Percentiles rank a stretch among this genome's conserved stretches.
phyloP scores from a whole-genome alignment of 2,113 vertebrate species.

The Pteropus alecto region DNA sequence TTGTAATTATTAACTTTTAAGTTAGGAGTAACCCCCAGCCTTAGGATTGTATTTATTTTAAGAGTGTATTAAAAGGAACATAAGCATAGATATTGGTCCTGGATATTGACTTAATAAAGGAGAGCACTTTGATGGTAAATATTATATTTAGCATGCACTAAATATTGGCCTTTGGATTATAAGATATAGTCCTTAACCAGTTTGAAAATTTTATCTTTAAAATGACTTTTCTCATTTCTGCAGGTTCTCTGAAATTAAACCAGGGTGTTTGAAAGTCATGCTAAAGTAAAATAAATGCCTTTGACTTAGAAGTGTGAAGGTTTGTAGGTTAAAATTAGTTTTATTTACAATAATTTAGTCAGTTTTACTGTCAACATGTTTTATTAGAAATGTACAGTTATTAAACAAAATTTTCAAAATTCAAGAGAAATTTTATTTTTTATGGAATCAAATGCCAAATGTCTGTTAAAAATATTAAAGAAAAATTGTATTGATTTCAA shows the following conservation, averaged over 20 bases:
- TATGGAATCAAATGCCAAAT: constrained; percentile 53
- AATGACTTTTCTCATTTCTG: constrained; percentile 73
- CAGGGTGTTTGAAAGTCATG: constrained; percentile 91
- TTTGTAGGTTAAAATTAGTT: constrained; percentile 61
- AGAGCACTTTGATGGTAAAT: background rate
- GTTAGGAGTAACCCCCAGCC: background rate
- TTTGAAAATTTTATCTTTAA: constrained; percentile 65
- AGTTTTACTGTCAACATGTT: constrained; percentile 65
- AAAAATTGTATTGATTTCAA: constrained; percentile 50
- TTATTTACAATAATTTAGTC: constrained; percentile 63
- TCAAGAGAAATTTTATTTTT: constrained; percentile 55
- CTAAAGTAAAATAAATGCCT: constrained; percentile 83
- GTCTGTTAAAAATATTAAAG: constrained; percentile 53
- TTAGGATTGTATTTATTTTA: constrained; percentile 30
- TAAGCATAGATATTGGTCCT: background rate
- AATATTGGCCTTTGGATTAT: background rate
- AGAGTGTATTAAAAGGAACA: background rate
- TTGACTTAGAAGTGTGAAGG: constrained; percentile 51
- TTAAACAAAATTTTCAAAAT: constrained; percentile 56
- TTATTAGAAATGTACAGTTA: constrained; percentile 67
- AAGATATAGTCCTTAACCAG: background rate
- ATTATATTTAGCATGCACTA: background rate
- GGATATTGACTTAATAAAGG: background rate
- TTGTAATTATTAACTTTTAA: background rate
- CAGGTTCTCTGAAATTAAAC: constrained; percentile 93